phyloP scores from a whole-genome alignment of 1,140 invertebrate species.

The Wiebesia pumilae region DNA sequence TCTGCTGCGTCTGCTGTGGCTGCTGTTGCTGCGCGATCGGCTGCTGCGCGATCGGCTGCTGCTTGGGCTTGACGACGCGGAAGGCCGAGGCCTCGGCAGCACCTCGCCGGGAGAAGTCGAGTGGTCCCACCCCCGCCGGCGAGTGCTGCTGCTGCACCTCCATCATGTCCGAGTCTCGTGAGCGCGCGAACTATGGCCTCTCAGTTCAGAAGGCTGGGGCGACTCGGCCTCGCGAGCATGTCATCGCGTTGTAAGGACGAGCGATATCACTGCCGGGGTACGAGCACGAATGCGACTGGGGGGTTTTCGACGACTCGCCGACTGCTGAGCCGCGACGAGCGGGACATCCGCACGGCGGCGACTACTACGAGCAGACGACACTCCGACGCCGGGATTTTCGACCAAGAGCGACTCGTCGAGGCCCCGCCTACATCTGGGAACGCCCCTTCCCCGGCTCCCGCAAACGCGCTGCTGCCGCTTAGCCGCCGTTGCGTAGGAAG shows the following conservation, averaged over 20 bases:
- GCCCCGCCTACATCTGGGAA: constrained; percentile 62
- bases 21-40: constrained; percentile 20
- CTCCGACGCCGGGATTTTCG: constrained; percentile 60
- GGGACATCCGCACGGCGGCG: constrained; percentile 51
- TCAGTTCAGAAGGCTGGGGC: neutral
- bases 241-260: neutral
- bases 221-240: constrained; percentile 16
- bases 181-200: neutral
- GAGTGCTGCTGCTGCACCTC: constrained; percentile 74
- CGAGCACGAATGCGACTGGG: neutral
- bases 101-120: constrained; percentile 73
- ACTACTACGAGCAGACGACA: constrained; percentile 38
- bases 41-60: constrained; percentile 56
- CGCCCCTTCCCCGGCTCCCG: constrained; percentile 9
- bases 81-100: constrained; percentile 73
- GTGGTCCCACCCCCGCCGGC: constrained; percentile 71
- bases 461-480: neutral
- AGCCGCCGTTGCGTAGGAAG: neutral
- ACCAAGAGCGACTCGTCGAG: constrained; percentile 33
- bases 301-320: constrained; percentile 48
- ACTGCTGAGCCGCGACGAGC: constrained; percentile 11
- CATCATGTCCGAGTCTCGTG: constrained; percentile 64
- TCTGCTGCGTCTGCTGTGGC: neutral
- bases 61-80: constrained; percentile 72
- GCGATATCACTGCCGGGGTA: constrained; percentile 7